Evolutionary conservation across 2,888 invertebrate genomes (phyloP).

Genomic region (Oithona nana): DNA sequence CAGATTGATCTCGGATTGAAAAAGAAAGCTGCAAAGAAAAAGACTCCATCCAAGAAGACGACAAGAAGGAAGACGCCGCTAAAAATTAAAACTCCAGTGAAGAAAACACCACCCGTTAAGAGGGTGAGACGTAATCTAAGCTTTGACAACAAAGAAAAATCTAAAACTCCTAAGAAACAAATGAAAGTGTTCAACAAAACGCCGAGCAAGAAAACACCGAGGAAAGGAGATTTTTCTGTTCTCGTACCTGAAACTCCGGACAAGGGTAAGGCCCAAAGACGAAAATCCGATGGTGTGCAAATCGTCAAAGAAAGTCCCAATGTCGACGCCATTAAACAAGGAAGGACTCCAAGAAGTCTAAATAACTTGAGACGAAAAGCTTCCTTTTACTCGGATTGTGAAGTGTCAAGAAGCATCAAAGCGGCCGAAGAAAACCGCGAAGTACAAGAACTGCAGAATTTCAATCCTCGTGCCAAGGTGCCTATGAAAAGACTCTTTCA

Average conservation of each 20-base stretch:
- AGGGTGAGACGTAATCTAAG: too few relatives aligned
- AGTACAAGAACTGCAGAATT: not conserved
- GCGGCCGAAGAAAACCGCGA: not conserved
- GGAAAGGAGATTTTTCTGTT: not conserved
- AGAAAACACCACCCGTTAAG: too few relatives aligned
- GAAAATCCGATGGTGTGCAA: not conserved
- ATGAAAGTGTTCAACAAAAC: too few relatives aligned
- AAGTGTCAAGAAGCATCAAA: slow-evolving; percentile 3
- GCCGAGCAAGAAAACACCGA: too few relatives aligned
- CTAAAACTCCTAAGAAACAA: too few relatives aligned
- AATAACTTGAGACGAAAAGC: not conserved
- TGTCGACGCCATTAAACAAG: not conserved
- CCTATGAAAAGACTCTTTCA: not conserved
- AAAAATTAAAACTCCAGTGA: too few relatives aligned
- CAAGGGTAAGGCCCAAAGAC: not conserved
- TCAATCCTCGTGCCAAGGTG: not conserved
- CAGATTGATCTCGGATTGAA: too few relatives aligned
- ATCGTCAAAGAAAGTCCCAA: not conserved
- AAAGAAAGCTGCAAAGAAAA: too few relatives aligned
- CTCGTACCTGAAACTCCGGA: slow-evolving; percentile 2
- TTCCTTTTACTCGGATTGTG: not conserved
- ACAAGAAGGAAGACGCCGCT: too few relatives aligned
- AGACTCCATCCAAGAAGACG: too few relatives aligned
- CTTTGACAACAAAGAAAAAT: too few relatives aligned
- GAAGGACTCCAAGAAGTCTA: not conserved